phyloP scores from a whole-genome alignment of 2,888 invertebrate genomes.

The Lochmaea capreae region DNA sequence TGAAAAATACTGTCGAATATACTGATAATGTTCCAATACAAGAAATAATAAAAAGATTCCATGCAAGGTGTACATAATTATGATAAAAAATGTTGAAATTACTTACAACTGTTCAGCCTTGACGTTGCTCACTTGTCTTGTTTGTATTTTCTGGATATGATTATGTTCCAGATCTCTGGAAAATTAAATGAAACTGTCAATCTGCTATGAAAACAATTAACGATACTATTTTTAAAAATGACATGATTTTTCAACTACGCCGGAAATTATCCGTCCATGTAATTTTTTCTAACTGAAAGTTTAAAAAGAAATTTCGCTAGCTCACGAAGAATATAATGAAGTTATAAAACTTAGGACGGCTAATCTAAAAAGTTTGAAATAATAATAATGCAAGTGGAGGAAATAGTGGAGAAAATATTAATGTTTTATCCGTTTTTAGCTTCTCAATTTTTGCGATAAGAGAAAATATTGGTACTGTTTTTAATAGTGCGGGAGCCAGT shows the following conservation, averaged over 20 bases:
- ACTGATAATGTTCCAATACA: too few species aligned
- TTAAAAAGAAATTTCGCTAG: background rate
- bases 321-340: background rate
- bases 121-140: conserved; percentile 60
- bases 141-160: conserved; percentile 60
- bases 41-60: too few species aligned
- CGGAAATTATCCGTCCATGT: background rate
- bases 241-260: background rate
- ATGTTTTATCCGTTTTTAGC: too few species aligned
- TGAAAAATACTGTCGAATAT: too few species aligned
- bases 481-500: too few species aligned
- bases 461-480: too few species aligned
- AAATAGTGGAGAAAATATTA: too few species aligned
- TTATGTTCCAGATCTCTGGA: conserved; percentile 66
- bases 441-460: too few species aligned
- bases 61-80: too few species aligned
- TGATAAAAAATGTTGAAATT: background rate
- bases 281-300: background rate
- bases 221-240: too few species aligned
- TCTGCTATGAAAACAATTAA: too few species aligned
- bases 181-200: conserved; percentile 43
- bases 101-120: conserved; percentile 65
- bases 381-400: too few species aligned
- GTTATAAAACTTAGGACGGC: background rate
- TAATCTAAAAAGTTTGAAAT: background rate